Evolutionary conservation across 2,888 invertebrate genomes (phyloP).

Genomic region (Priapulus caudatus): DNA sequence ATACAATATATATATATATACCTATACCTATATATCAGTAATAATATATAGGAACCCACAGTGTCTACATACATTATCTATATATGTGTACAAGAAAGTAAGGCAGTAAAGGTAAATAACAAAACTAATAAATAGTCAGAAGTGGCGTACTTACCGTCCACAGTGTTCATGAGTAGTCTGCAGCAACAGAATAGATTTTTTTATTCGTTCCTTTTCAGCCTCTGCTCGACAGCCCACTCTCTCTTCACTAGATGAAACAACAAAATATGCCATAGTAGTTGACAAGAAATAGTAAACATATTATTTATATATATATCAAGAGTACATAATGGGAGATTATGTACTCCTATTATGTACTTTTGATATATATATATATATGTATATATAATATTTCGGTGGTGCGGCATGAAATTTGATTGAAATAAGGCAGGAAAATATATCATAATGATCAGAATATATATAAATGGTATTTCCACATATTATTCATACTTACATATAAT

Average conservation of each 20-base stretch:
- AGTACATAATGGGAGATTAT: too few species aligned
- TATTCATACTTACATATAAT: too few species aligned
- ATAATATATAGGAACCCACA: too few species aligned
- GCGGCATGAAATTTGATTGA: background rate
- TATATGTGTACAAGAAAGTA: too few species aligned
- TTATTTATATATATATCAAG: too few species aligned
- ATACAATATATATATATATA: background rate
- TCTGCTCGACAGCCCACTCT: constrained; percentile 21
- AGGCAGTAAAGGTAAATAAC: too few species aligned
- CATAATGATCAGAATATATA: background rate
- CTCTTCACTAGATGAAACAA: constrained; percentile 28
- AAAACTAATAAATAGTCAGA: background rate
- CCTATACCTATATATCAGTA: background rate
- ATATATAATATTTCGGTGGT: too few species aligned
- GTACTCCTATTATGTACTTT: too few species aligned
- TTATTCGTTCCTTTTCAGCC: constrained; percentile 24
- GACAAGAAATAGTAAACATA: too few species aligned
- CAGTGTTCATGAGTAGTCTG: constrained; percentile 73
- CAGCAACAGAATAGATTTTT: constrained; percentile 54
- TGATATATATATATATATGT: too few species aligned
- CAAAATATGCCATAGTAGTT: too few species aligned
- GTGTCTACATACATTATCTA: too few species aligned
- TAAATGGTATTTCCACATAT: constrained; percentile 7
- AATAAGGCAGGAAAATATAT: constrained; percentile 9
- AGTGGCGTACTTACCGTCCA: constrained; percentile 46